Evolutionary conservation across 2,797 vertebrate species (phyloP).

Genomic region (Rhynchonycteris naso): DNA sequence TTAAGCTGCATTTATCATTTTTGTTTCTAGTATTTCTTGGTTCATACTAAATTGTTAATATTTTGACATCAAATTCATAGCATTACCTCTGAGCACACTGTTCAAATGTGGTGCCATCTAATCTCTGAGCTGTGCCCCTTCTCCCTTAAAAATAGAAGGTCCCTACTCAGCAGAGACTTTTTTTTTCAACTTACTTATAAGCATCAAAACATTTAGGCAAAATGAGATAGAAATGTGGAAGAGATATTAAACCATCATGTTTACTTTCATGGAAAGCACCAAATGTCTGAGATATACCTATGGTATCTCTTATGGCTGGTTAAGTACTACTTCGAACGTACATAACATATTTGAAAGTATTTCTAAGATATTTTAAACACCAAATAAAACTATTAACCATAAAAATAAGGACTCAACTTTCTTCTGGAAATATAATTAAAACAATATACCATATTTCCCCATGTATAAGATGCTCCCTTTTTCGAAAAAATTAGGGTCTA

Average conservation of each 20-base stretch:
- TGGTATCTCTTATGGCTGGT: background rate
- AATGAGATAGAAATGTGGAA: background rate
- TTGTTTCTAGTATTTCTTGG: background rate
- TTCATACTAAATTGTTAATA: background rate
- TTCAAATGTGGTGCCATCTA: background rate
- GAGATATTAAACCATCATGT: background rate
- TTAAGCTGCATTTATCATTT: background rate
- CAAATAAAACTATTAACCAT: background rate
- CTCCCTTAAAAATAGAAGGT: background rate
- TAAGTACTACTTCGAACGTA: background rate
- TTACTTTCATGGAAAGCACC: background rate
- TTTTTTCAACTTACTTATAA: background rate
- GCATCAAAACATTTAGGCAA: background rate
- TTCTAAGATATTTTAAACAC: background rate
- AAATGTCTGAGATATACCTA: background rate
- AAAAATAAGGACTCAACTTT: background rate
- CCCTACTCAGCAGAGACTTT: background rate
- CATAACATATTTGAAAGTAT: background rate
- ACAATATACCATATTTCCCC: background rate
- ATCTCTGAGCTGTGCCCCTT: background rate
- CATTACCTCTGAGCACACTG: background rate
- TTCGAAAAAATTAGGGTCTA: too few species aligned
- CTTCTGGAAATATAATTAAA: slow-evolving; percentile 44
- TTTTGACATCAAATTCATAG: background rate
- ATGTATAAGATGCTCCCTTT: too few species aligned